Base-by-base conservation (phyloP, 2,113 vertebrate genomes). In the Epinephelus moara region DNA sequence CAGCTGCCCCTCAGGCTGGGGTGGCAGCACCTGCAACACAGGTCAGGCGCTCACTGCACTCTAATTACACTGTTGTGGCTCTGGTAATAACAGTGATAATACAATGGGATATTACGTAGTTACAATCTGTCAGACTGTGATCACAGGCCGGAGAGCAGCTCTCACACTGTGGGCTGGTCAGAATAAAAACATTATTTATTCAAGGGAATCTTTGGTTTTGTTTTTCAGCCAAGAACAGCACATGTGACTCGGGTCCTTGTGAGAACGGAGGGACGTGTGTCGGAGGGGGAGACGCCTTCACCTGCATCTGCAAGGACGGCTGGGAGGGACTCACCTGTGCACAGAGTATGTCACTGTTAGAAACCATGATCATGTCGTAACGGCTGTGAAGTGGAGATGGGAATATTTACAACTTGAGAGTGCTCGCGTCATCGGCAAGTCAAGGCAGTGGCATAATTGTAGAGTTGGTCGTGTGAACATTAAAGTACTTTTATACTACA, bases 221-320 rank as follows among this genome's bases (percentile, higher is more conserved):
- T 69, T 56, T 80, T 77, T 13, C 83, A 99, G 98, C 96, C 52
- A 94, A 96, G 88, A 99, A 97, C 96, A 99, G 96, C 95, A 96
- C 96, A 33, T 99, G 98, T 79, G 94, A 97, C 86, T 96, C 96
- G 8, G 96, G 96, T 78, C 98, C 98, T 2, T 99, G 98, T 45
- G 91, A 95, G 90, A 99, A 99, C 0, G 98, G 97, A 1, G 98
- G 97, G 18, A 99, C 98, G 0, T 99, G 98, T 0, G 97, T 99
- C 49, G 98, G 97, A 85, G 97, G 93, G 0, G 97, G 96, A 0
- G 97, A 97, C 55, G 90, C 95, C 68, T 99, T 97, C 92, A 97
- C 96, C 9, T 99, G 98, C 86, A 97, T 99, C 91, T 99, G 98
- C 92, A 97, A 97, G 27, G 98, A 99, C 2, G 98, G 98, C 70